Percentiles rank a stretch among this genome's conserved stretches.
Evolutionary conservation across 2,113 vertebrate genomes (phyloP).

Genomic region (Chloropsis cyanopogon): DNA sequence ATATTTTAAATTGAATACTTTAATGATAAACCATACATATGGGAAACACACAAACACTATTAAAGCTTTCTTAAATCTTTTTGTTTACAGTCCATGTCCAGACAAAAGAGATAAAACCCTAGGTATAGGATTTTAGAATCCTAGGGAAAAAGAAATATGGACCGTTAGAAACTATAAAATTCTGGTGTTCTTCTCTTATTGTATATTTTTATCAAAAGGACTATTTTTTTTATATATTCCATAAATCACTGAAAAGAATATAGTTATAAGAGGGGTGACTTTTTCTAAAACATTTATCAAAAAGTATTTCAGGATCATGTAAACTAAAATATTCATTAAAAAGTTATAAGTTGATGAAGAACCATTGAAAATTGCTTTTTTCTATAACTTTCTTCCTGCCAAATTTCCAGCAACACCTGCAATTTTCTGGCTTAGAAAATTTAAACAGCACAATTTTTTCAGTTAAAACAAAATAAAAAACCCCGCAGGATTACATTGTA

Average conservation of each 20-base stretch:
- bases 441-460: neutral
- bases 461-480: neutral
- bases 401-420: neutral
- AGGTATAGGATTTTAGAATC: neutral
- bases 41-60: neutral
- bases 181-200: neutral
- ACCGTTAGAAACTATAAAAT: neutral
- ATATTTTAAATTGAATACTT: neutral
- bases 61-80: neutral
- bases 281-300: neutral
- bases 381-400: neutral
- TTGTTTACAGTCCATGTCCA: neutral
- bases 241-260: neutral
- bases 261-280: accelerated
- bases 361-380: neutral
- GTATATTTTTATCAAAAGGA: neutral
- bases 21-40: neutral
- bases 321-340: neutral
- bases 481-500: neutral
- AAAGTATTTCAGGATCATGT: neutral
- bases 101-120: neutral
- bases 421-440: neutral
- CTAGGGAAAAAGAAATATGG: accelerated
- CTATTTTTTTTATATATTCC: accelerated
- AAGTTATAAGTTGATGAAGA: neutral